Percentiles rank a stretch among this genome's conserved stretches.
Evolutionary conservation across 2,797 vertebrate species (phyloP).

Genomic region (Dromococcyx pavoninus): DNA sequence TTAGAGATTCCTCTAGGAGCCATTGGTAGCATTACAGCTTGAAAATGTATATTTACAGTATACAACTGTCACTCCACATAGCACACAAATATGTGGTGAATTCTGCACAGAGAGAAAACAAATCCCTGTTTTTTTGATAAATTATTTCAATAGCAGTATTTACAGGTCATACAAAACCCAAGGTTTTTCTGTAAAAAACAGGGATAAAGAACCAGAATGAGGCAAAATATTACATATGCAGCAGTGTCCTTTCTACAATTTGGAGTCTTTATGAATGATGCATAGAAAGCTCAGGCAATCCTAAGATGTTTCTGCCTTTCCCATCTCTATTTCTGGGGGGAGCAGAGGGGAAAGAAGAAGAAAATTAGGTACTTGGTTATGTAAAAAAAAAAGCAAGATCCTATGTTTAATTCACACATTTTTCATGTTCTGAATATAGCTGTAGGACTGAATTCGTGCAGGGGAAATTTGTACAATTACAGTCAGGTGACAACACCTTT

Average conservation of each 20-base stretch:
- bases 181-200: not conserved
- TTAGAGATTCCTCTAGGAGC: not conserved
- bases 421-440: not conserved
- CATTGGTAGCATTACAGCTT: not conserved
- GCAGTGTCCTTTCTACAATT: not conserved
- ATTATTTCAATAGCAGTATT: not conserved
- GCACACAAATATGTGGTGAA: not conserved
- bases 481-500: conserved; percentile 3
- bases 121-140: not conserved
- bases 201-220: not conserved
- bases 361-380: not conserved
- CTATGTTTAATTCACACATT: not conserved
- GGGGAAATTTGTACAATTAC: not conserved
- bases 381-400: not conserved
- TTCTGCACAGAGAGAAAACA: not conserved
- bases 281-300: not conserved
- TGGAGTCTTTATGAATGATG: not conserved
- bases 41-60: not conserved
- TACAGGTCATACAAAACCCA: not conserved
- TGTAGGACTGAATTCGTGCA: not conserved
- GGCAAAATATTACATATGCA: not conserved
- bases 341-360: not conserved
- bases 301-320: not conserved
- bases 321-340: not conserved
- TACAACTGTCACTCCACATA: not conserved